phyloP scores from a whole-genome alignment of 2,113 vertebrate species.

The Hassar affinis region DNA sequence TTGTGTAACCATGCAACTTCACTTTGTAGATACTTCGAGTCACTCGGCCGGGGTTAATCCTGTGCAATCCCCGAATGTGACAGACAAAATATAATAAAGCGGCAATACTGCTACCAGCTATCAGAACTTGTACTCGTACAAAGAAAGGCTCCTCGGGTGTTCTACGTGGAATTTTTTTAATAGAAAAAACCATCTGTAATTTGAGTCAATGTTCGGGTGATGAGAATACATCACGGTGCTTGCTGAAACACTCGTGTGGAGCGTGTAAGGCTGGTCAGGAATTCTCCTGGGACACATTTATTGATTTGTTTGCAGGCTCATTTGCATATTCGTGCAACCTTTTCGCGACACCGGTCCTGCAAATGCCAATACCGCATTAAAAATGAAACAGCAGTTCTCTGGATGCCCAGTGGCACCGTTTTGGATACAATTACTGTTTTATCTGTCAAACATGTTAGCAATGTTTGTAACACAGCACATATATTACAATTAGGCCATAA shows the following conservation, averaged over 20 bases:
- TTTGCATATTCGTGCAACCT: constrained; percentile 23
- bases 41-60: neutral
- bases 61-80: neutral
- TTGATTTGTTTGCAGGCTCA: constrained; percentile 7
- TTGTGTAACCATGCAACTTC: neutral
- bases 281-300: neutral
- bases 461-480: neutral
- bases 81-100: neutral
- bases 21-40: neutral
- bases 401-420: too few relatives aligned
- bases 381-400: neutral
- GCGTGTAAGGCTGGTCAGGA: neutral
- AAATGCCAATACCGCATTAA: neutral
- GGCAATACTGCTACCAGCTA: neutral
- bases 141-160: neutral
- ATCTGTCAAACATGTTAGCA: neutral
- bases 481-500: too few relatives aligned
- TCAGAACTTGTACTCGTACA: neutral
- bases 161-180: neutral
- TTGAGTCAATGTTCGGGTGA: neutral
- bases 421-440: neutral
- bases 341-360: neutral
- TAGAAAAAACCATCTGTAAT: neutral
- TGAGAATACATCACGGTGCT: too few relatives aligned
- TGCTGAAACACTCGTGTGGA: neutral